phyloP scores from a whole-genome alignment of 2,888 invertebrate genomes.

The Rotaria magnacalcarata region DNA sequence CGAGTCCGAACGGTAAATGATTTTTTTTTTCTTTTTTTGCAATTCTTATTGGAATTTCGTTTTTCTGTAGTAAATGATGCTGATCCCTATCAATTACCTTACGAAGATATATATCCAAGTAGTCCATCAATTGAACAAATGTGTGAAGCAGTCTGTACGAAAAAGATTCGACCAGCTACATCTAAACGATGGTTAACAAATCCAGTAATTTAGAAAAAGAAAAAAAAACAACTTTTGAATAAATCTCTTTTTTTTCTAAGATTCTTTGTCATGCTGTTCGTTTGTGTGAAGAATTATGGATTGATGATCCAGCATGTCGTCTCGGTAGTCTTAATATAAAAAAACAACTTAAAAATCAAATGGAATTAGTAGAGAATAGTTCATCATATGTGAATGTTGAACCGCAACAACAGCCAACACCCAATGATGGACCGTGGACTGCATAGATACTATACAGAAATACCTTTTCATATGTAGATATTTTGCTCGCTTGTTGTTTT shows the following conservation, averaged over 20 bases:
- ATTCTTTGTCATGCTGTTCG: slow-evolving; percentile 12
- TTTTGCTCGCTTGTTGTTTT: not conserved
- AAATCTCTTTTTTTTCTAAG: not conserved
- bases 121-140: slow-evolving; percentile 40
- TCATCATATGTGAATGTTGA: not conserved
- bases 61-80: slow-evolving; percentile 2
- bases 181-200: slow-evolving; percentile 28
- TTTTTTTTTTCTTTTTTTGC: too few relatives aligned
- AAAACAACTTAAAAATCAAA: slow-evolving; percentile 31
- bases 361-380: not conserved
- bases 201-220: not conserved
- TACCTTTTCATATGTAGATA: not conserved
- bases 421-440: not conserved
- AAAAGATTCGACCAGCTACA: slow-evolving; percentile 38
- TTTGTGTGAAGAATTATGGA: slow-evolving; percentile 43
- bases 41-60: too few relatives aligned
- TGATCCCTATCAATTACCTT: slow-evolving; percentile 37
- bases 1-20: not conserved
- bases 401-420: not conserved
- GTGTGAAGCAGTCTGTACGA: slow-evolving; percentile 36
- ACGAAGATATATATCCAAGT: slow-evolving; percentile 35
- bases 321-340: slow-evolving; percentile 40
- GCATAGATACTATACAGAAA: not conserved
- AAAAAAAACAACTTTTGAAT: too few relatives aligned
- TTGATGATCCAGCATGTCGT: slow-evolving; percentile 40